Conservation (phyloP, 2,797 vertebrate genomes). For the Menidia menidia region DNA sequence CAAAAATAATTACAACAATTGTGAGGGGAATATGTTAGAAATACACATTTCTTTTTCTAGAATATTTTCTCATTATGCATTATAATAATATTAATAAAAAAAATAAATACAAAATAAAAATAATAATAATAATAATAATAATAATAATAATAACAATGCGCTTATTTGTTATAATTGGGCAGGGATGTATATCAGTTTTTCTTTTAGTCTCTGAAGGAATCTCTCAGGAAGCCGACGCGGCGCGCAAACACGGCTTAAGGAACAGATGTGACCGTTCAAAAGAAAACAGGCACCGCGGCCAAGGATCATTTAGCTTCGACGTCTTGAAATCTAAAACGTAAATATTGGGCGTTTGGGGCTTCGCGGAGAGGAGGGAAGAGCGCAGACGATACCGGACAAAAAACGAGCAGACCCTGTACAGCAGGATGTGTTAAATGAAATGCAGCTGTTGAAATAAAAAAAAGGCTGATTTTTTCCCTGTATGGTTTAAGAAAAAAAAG, state of each 20-base stretch:
- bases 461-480: conserved; percentile 52
- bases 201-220: conserved; percentile 60
- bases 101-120: conserved; percentile 14
- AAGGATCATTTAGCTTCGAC: conserved; percentile 85
- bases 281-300: conserved; percentile 71
- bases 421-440: conserved; percentile 90
- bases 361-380: conserved; percentile 30
- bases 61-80: not conserved
- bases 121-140: conserved; percentile 15
- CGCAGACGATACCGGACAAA: conserved; percentile 69
- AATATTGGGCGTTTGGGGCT: conserved; percentile 83
- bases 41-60: not conserved
- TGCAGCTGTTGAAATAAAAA: conserved; percentile 84
- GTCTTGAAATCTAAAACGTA: conserved; percentile 83
- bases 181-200: conserved; percentile 36
- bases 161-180: conserved; percentile 40
- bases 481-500: conserved; percentile 54
- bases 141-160: conserved; percentile 3
- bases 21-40: not conserved
- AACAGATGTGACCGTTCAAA: conserved; percentile 79
- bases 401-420: conserved; percentile 84
- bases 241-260: conserved; percentile 74
- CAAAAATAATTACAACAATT: conserved; percentile 1
- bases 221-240: conserved; percentile 71
- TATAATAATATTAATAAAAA: conserved; percentile 10